Base-by-base conservation (phyloP, 2,113 vertebrate species). In the Callionymus lyra region DNA sequence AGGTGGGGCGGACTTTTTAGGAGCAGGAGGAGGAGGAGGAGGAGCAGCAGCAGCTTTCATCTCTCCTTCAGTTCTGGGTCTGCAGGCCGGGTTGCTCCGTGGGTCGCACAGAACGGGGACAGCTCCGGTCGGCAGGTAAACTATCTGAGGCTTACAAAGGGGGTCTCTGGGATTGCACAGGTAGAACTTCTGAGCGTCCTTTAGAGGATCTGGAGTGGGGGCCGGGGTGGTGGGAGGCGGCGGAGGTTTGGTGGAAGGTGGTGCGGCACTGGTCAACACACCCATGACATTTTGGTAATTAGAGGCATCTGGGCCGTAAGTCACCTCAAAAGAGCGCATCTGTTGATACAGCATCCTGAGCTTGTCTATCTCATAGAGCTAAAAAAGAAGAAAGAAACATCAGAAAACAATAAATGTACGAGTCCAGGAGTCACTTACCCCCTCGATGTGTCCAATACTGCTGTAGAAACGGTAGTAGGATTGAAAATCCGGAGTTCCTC, bases 341-440 rank as follows among this genome's bases (percentile, higher is more conserved):
- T 83, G 82, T 70, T 84, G 81, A 54, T 85, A 85, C 41, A 79
- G 55, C 41, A 85, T 80, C 41, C 80, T 36, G 55, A 86, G 68
- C 53, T 55, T 79, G 52, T 86, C 82, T 1, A 85, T 82, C 63
- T 85, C 83, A 57, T 85, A 85, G 6, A 86, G 44, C 82, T 86
- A 59, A 35, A n/a, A 5, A 37, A 66, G 53, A 59, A 4, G 21
- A 27, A 5, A 27, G 47, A 56, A 1, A 50, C 19, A 47, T 2
- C 45, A 31, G 43, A 1, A 33, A 1, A 13, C 49, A 6, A 41
- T 34, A 56, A 16, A 36, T n/a, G 16, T 16, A 38, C 16, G 1
- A 38, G 14, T 38, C 8, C 4, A 16, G 16, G 15, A 9, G 10
- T 15, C 8, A 41, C 38, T 65, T 50, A 86, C 84, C 35, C 81